A percentile compares a stretch with the other conserved stretches of the same genome.
phyloP scores from a whole-genome alignment of 2,797 vertebrate genomes.

The Loriculus beryllinus region DNA sequence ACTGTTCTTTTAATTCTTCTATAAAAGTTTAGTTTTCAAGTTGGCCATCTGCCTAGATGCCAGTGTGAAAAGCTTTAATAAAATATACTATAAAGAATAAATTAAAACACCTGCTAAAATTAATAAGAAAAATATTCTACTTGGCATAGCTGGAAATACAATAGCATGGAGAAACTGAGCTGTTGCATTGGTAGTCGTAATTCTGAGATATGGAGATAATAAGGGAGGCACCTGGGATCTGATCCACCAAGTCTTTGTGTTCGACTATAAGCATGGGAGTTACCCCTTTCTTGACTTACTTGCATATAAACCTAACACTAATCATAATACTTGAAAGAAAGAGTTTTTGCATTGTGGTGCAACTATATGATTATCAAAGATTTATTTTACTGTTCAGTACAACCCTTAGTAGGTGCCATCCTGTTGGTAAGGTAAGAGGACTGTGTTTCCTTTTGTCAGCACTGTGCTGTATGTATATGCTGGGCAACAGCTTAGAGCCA shows the following conservation, averaged over 20 bases:
- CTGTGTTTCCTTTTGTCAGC: background rate
- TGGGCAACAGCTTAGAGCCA: background rate
- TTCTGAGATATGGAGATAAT: background rate
- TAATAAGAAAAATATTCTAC: background rate
- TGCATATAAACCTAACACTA: background rate
- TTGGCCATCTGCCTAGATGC: constrained; percentile 33
- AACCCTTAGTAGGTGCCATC: background rate
- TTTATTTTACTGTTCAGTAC: background rate
- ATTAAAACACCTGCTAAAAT: constrained; percentile 19
- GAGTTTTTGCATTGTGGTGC: background rate
- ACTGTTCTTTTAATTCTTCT: constrained; percentile 35
- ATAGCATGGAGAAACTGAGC: background rate
- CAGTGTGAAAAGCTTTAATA: background rate
- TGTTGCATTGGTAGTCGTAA: background rate
- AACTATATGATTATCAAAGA: background rate
- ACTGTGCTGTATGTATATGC: rapidly evolving
- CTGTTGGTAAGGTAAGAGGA: background rate
- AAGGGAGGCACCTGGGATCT: background rate
- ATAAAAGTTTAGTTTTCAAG: constrained; percentile 38
- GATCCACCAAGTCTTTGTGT: background rate
- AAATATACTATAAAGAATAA: constrained; percentile 20
- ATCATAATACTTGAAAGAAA: background rate
- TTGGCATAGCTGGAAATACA: background rate
- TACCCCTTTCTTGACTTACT: background rate
- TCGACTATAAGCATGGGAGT: background rate